Conservation (phyloP, 2,113 vertebrate species). For the Ptychochromis oligacanthus region DNA sequence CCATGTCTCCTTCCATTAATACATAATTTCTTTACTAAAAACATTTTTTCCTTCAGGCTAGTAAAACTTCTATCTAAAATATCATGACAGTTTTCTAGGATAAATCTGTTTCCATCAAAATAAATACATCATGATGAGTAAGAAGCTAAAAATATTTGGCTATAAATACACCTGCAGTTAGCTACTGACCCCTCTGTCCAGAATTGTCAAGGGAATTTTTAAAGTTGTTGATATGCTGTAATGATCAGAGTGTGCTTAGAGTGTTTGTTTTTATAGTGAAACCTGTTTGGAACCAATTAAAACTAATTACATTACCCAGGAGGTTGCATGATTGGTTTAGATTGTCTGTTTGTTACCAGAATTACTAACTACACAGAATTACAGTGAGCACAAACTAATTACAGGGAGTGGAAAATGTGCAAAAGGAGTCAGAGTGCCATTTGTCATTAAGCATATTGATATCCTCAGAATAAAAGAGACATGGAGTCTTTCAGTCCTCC, state of each 20-base stretch:
- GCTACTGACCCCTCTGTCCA: not conserved
- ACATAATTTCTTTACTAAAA: conserved; percentile 25
- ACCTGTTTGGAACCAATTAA: not conserved
- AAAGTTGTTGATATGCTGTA: too few relatives aligned
- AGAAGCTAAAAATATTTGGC: not conserved
- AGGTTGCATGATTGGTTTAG: not conserved
- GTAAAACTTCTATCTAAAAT: not conserved
- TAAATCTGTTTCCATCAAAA: not conserved
- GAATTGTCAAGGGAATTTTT: not conserved
- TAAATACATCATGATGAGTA: not conserved
- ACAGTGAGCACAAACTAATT: too few relatives aligned
- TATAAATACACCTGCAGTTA: not conserved
- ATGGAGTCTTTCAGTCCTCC: too few relatives aligned
- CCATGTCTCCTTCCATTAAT: conserved; percentile 36
- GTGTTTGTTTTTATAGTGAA: not conserved
- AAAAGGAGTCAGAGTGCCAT: too few relatives aligned
- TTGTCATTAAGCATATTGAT: too few relatives aligned
- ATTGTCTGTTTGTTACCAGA: not conserved
- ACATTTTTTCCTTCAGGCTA: conserved; percentile 10
- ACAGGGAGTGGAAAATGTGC: too few relatives aligned
- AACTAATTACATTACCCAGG: not conserved
- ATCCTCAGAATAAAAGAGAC: too few relatives aligned
- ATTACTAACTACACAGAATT: too few relatives aligned
- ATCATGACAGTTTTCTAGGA: not conserved
- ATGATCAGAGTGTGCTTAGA: not conserved